Evolutionary conservation across 2,888 invertebrate genomes (phyloP).

Genomic region (Stenolophus ochropezus): DNA sequence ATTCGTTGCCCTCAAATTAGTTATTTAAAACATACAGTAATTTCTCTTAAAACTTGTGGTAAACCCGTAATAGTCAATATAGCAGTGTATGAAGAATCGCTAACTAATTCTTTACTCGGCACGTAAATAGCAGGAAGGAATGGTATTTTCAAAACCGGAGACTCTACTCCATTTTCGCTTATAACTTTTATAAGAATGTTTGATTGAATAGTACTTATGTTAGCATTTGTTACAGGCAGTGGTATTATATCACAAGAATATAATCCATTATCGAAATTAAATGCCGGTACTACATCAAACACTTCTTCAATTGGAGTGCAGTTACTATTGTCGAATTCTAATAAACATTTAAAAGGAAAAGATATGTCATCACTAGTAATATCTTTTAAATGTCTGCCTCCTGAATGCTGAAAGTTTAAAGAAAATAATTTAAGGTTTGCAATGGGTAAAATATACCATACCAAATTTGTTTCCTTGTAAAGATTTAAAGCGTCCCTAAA

Average conservation of each 20-base stretch:
- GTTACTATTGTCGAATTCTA: constrained; percentile 68
- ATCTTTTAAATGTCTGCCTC: neutral
- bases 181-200: constrained; percentile 69
- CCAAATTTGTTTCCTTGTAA: constrained; percentile 69
- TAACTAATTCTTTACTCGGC: constrained; percentile 65
- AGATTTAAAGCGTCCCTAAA: constrained; percentile 66
- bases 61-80: constrained; percentile 75
- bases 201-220: constrained; percentile 67
- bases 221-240: constrained; percentile 65
- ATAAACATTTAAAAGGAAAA: constrained; percentile 70
- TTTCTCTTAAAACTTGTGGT: constrained; percentile 75
- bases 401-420: neutral
- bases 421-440: constrained; percentile 2
- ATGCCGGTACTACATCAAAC: constrained; percentile 70
- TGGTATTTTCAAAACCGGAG: constrained; percentile 66
- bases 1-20: neutral
- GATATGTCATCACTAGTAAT: constrained; percentile 66
- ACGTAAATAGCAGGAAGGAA: constrained; percentile 70
- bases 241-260: constrained; percentile 70
- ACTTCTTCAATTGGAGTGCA: constrained; percentile 66
- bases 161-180: constrained; percentile 66
- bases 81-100: constrained; percentile 63
- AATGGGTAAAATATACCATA: constrained; percentile 62
- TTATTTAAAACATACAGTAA: constrained; percentile 71
- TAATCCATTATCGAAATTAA: constrained; percentile 69